Evolutionary conservation across 2,888 invertebrate species (phyloP).

Genomic region (Blera fallax): DNA sequence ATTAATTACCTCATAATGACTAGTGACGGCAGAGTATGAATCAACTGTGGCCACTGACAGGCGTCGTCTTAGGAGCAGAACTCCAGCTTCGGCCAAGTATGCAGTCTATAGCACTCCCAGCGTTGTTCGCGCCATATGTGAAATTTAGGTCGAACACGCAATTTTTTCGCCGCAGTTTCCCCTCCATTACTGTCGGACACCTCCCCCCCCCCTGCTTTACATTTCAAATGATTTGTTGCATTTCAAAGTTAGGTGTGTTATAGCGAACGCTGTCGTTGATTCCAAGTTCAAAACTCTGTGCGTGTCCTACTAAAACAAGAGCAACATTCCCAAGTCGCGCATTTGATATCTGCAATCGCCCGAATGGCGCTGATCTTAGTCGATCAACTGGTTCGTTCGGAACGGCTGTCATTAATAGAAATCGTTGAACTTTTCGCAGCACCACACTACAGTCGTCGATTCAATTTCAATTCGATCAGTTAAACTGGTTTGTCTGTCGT

Average conservation of each 20-base stretch:
- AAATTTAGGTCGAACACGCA: constrained; percentile 62
- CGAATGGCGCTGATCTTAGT: not conserved
- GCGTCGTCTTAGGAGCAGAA: not conserved
- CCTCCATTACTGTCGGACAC: not conserved
- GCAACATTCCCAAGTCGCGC: constrained; percentile 55
- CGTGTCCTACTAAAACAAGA: constrained; percentile 51
- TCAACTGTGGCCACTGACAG: constrained; percentile 37
- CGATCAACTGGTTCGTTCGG: constrained; percentile 47
- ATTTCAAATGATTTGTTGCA: constrained; percentile 31
- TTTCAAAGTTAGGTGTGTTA: constrained; percentile 54
- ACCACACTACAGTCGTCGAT: constrained; percentile 8
- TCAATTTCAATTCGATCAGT: constrained; percentile 36
- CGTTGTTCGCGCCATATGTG: constrained; percentile 27
- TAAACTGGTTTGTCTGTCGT: constrained; percentile 52
- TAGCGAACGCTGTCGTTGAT: not conserved
- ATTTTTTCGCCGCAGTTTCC: constrained; percentile 21
- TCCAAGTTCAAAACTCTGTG: constrained; percentile 62
- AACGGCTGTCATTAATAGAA: constrained; percentile 53
- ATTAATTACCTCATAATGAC: constrained; percentile 46
- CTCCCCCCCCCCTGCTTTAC: not conserved
- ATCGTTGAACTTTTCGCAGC: constrained; percentile 49
- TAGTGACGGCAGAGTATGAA: constrained; percentile 35
- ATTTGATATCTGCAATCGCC: constrained; percentile 24
- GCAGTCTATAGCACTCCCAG: constrained; percentile 28
- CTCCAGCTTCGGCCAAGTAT: not conserved